Evolutionary conservation across 2,797 vertebrate species (phyloP).

Genomic region (Argya squamiceps): DNA sequence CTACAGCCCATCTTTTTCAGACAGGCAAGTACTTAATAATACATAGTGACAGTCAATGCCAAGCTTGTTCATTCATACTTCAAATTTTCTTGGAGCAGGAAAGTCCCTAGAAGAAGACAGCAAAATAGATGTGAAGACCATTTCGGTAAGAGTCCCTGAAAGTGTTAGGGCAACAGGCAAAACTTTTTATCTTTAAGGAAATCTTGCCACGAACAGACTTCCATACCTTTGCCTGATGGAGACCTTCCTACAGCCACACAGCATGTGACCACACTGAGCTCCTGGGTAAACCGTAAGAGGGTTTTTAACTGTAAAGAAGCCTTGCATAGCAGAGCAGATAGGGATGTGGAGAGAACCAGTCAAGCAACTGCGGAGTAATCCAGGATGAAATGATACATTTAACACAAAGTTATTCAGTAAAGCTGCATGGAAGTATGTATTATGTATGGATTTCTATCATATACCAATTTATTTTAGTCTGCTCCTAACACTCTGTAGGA

Average conservation of each 20-base stretch:
- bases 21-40: not conserved
- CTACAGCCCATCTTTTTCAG: not conserved
- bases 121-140: not conserved
- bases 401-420: not conserved
- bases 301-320: not conserved
- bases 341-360: not conserved
- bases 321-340: not conserved
- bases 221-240: not conserved
- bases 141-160: not conserved
- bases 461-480: not conserved
- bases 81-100: not conserved
- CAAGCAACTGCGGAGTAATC: not conserved
- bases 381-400: not conserved
- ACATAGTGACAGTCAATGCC: not conserved
- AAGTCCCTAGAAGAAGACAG: not conserved
- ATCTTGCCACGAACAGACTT: fast-evolving
- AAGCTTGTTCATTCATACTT: not conserved
- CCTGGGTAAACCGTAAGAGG: not conserved
- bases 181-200: not conserved
- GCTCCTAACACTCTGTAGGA: not conserved
- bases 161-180: not conserved
- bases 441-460: not conserved
- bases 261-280: not conserved
- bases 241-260: not conserved
- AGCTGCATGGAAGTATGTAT: not conserved